These are phyloP conservation scores for Bubalus kerabau DNA, from an alignment of 2,113 vertebrate species.

Conservation along the genomic window DNA sequence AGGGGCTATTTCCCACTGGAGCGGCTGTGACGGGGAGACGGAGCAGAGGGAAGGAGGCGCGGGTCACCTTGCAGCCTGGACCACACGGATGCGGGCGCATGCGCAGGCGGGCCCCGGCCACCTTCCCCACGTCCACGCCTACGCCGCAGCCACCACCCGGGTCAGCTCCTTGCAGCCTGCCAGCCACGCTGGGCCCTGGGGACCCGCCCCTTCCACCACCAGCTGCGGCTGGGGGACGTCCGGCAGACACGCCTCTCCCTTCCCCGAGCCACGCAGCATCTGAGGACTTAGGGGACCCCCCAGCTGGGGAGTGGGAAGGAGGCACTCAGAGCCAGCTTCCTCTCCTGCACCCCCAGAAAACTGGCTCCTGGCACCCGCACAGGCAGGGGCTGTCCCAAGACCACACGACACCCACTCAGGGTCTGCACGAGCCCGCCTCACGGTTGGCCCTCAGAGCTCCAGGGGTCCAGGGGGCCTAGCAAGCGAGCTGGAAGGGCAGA, in stretches of 20 bases:
- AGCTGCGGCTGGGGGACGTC: rapidly evolving
- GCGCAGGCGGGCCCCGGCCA: rapidly evolving
- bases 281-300: background rate
- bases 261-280: rapidly evolving
- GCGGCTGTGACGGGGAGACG: background rate
- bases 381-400: rapidly evolving
- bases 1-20: background rate
- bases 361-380: background rate
- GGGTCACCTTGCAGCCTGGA: background rate
- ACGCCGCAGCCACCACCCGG: rapidly evolving
- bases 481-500: background rate
- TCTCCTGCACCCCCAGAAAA: background rate
- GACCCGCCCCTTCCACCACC: background rate
- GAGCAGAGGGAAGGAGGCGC: background rate
- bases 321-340: background rate
- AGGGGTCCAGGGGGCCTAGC: background rate
- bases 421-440: background rate
- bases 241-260: no score
- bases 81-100: rapidly evolving
- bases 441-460: background rate
- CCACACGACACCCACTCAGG: rapidly evolving
- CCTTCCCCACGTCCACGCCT: background rate
- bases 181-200: no score
- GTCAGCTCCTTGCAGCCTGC: background rate
- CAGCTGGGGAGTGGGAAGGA: rapidly evolving